Percentiles rank a stretch among this genome's conserved stretches.
phyloP scores from a whole-genome alignment of 2,797 vertebrate species.

The Dromococcyx pavoninus region DNA sequence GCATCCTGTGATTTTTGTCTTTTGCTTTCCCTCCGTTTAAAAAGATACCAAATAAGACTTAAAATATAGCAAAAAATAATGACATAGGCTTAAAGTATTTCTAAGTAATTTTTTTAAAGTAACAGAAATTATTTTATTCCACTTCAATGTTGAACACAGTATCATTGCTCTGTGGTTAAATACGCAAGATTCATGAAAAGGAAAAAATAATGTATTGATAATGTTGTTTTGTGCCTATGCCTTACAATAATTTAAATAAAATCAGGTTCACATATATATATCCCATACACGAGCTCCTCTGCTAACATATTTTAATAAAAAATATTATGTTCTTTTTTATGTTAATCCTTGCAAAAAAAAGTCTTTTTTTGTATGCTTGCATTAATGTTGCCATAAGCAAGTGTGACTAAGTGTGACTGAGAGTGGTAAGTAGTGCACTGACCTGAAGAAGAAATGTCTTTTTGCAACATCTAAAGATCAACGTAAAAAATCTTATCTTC shows the following conservation, averaged over 20 bases:
- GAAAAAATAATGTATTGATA: constrained; percentile 10
- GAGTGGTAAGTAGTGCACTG: neutral
- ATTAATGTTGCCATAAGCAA: neutral
- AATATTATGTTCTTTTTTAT: neutral
- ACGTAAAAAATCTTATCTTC: neutral
- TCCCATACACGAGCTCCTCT: neutral
- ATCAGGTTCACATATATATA: neutral
- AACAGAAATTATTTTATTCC: neutral
- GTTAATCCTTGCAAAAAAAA: neutral
- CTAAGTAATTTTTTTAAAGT: neutral
- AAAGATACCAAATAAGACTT: neutral
- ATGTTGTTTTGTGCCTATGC: neutral
- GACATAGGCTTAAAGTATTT: neutral
- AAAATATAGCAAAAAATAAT: neutral
- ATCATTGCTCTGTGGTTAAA: neutral
- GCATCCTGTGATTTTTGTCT: constrained; percentile 23
- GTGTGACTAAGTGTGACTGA: neutral
- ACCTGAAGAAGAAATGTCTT: neutral
- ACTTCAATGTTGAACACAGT: neutral
- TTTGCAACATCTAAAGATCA: neutral
- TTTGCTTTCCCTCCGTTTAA: neutral
- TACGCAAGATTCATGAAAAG: constrained; percentile 38
- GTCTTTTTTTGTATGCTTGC: too few species aligned
- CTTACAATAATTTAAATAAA: constrained; percentile 3
- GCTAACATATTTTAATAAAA: neutral